A percentile compares a stretch with the other conserved stretches of the same genome.
Evolutionary conservation across 2,797 vertebrate species (phyloP).

Genomic region (Coluber constrictor): DNA sequence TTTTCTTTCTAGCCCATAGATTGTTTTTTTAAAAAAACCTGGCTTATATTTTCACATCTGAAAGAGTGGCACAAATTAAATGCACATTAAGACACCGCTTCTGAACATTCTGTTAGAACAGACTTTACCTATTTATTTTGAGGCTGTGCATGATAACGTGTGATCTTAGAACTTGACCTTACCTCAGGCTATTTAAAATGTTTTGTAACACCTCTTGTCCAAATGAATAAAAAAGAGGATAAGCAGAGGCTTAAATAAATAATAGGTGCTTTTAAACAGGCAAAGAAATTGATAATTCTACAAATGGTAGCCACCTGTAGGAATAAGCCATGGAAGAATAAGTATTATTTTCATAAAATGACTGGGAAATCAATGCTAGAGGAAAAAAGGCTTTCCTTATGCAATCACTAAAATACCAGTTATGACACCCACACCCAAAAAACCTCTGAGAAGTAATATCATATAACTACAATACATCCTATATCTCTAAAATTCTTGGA

Average conservation of each 20-base stretch:
- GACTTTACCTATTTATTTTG: slow-evolving; percentile 68
- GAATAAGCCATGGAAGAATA: slow-evolving; percentile 62
- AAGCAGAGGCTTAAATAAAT: slow-evolving; percentile 72
- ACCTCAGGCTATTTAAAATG: slow-evolving; percentile 72
- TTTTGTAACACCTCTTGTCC: slow-evolving; percentile 75
- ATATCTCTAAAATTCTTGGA: background rate
- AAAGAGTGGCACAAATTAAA: slow-evolving; percentile 68
- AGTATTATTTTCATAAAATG: slow-evolving; percentile 52
- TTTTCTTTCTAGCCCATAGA: slow-evolving; percentile 41
- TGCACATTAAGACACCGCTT: slow-evolving; percentile 62
- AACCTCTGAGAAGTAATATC: background rate
- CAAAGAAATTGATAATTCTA: slow-evolving; percentile 71
- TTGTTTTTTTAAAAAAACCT: slow-evolving; percentile 25
- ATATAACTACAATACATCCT: background rate
- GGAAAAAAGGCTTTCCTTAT: slow-evolving; percentile 47
- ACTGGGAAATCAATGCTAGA: slow-evolving; percentile 58
- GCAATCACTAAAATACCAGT: slow-evolving; percentile 46
- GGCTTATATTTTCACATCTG: slow-evolving; percentile 56
- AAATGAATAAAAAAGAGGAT: slow-evolving; percentile 72
- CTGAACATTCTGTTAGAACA: slow-evolving; percentile 59
- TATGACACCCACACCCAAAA: background rate
- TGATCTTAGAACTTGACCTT: slow-evolving; percentile 72
- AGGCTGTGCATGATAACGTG: slow-evolving; percentile 66
- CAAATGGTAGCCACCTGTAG: slow-evolving; percentile 76
- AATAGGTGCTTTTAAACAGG: slow-evolving; percentile 68